Conservation (phyloP, 2,797 vertebrate genomes). For the Orientallactaga sibirica region DNA sequence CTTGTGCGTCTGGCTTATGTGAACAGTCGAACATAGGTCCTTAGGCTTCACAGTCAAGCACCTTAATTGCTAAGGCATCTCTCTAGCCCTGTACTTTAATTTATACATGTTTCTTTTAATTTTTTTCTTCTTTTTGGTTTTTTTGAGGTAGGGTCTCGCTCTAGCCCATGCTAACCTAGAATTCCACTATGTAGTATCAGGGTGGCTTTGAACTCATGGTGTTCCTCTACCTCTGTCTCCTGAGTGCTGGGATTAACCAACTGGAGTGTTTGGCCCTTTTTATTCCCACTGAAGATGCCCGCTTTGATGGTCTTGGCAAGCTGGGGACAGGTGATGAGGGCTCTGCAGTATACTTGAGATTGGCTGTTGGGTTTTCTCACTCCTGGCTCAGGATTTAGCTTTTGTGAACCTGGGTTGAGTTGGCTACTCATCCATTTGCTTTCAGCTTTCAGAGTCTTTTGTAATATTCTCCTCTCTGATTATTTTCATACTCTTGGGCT, state of each 20-base stretch:
- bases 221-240: too few relatives aligned
- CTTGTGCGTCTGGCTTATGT: too few relatives aligned
- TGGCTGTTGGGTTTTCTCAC: conserved; percentile 18
- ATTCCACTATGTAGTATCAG: too few relatives aligned
- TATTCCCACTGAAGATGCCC: background rate
- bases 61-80: too few relatives aligned
- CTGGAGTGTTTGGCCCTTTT: conserved; percentile 27
- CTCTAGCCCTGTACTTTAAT: too few relatives aligned
- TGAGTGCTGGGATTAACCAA: background rate
- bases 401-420: background rate
- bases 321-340: background rate
- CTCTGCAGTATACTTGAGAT: background rate
- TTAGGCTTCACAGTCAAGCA: too few relatives aligned
- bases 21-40: too few relatives aligned
- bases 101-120: too few relatives aligned
- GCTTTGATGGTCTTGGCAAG: background rate
- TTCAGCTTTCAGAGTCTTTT: conserved; percentile 29
- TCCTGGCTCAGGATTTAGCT: conserved; percentile 28
- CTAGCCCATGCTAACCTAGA: too few relatives aligned
- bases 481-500: conserved; percentile 45
- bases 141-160: too few relatives aligned
- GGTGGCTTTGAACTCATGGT: too few relatives aligned
- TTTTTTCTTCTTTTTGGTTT: too few relatives aligned
- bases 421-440: conserved; percentile 20
- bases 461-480: background rate